Conservation (phyloP, 2,888 invertebrate species). For the Anthophora plumipes region DNA sequence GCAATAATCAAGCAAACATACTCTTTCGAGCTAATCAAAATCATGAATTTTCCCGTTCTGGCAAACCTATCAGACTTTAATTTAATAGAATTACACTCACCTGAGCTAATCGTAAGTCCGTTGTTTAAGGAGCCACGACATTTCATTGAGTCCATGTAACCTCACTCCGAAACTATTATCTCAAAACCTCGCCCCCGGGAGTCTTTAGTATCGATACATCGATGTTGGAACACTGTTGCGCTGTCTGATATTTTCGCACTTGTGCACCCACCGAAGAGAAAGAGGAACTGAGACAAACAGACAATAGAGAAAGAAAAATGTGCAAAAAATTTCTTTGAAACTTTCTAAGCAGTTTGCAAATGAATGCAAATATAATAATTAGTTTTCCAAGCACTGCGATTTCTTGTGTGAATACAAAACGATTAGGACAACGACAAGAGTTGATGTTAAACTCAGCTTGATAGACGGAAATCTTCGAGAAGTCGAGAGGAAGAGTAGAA, state of each 20-base stretch:
- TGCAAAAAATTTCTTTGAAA: not conserved
- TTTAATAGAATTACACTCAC: conserved; percentile 69
- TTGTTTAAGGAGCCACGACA: conserved; percentile 82
- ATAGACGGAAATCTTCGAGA: conserved; percentile 55
- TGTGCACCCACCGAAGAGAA: conserved; percentile 19
- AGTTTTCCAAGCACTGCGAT: conserved; percentile 1
- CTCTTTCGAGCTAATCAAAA: conserved; percentile 49
- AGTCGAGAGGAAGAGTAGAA: conserved; percentile 56
- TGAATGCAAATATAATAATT: conserved; percentile 9
- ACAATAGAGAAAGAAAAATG: conserved; percentile 1
- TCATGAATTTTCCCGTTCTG: conserved; percentile 10
- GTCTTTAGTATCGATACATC: conserved; percentile 51
- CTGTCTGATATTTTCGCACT: conserved; percentile 44
- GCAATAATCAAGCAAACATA: conserved; percentile 60
- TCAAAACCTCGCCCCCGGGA: conserved; percentile 45
- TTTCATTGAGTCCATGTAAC: conserved; percentile 81
- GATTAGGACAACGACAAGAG: conserved; percentile 28
- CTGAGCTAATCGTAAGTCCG: conserved; percentile 83
- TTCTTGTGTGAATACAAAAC: conserved; percentile 24
- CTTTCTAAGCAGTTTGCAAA: conserved; percentile 10
- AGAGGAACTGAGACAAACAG: conserved; percentile 24
- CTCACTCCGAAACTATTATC: conserved; percentile 65
- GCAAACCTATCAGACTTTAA: conserved; percentile 36
- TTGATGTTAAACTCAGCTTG: conserved; percentile 26
- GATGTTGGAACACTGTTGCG: conserved; percentile 43